phyloP scores from a whole-genome alignment of 2,888 invertebrate species.

The Aporophyla nigra region DNA sequence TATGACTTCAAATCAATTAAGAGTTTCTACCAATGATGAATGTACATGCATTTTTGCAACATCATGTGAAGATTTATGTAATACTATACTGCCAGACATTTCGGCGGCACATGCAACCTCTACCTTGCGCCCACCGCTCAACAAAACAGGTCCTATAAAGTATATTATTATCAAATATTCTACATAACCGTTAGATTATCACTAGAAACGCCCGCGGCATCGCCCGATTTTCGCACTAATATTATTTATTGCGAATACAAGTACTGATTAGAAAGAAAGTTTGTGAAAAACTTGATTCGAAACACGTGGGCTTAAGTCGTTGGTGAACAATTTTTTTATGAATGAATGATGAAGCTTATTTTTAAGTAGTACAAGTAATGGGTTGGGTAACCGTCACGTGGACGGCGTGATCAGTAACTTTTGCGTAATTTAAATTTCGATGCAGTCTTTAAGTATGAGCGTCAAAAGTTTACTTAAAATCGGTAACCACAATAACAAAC shows the following conservation, averaged over 20 bases:
- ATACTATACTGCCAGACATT: conserved; percentile 47
- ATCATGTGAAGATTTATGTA: conserved; percentile 40
- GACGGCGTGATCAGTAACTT: background rate
- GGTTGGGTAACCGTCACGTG: conserved; percentile 27
- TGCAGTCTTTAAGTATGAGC: background rate
- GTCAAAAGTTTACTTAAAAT: background rate
- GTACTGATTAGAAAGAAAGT: conserved; percentile 65
- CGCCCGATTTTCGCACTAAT: conserved; percentile 37
- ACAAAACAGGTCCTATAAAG: conserved; percentile 56
- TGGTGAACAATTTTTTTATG: conserved; percentile 33
- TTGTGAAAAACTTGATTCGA: conserved; percentile 46
- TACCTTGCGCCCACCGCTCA: conserved; percentile 10
- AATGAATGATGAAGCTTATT: conserved; percentile 39
- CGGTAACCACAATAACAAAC: background rate
- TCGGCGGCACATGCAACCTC: conserved; percentile 52
- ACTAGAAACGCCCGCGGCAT: conserved; percentile 44
- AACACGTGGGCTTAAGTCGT: conserved; percentile 46
- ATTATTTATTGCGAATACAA: conserved; percentile 56
- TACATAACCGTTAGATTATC: conserved; percentile 35
- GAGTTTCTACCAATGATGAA: background rate
- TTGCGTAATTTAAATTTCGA: conserved; percentile 29
- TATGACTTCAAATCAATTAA: conserved; percentile 14
- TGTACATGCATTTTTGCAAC: background rate
- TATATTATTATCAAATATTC: conserved; percentile 58
- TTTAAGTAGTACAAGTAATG: conserved; percentile 20